Evolutionary conservation across 2,888 invertebrate genomes (phyloP).

Genomic region (Amitus sp.): DNA sequence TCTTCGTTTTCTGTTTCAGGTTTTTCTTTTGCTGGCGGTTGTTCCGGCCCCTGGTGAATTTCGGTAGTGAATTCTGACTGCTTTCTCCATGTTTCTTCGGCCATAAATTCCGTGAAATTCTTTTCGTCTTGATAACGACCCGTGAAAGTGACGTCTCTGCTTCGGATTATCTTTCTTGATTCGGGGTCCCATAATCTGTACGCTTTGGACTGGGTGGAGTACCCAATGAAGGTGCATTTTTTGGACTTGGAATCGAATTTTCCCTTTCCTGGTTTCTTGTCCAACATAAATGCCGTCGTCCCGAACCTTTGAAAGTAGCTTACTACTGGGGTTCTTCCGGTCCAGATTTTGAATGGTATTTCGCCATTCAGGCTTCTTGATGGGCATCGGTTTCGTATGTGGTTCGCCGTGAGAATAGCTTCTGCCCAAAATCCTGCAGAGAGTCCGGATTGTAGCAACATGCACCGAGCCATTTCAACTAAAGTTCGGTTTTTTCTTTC

Average conservation of each 20-base stretch:
- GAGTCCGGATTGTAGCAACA: conserved; percentile 43
- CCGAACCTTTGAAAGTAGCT: background rate
- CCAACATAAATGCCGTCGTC: background rate
- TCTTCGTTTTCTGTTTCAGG: too few species aligned
- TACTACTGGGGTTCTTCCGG: background rate
- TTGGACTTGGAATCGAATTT: background rate
- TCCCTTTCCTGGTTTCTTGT: background rate
- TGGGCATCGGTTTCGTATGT: conserved; percentile 18
- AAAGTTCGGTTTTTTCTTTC: conserved; percentile 50
- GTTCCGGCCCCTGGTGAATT: too few species aligned
- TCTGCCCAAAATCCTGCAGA: conserved; percentile 32
- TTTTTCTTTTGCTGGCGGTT: too few species aligned
- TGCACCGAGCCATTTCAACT: conserved; percentile 44
- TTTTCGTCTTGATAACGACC: too few species aligned
- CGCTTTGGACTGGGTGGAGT: background rate
- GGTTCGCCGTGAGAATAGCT: conserved; percentile 15
- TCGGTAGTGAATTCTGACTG: too few species aligned
- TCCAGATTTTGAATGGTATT: background rate
- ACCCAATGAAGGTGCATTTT: background rate
- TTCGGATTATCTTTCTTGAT: background rate
- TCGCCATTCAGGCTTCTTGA: conserved; percentile 14
- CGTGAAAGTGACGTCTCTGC: conserved; percentile 4
- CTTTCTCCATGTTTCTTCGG: too few species aligned
- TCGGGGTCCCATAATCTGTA: conserved; percentile 5
- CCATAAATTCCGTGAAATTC: too few species aligned